These are phyloP conservation scores for Poecilia velifera DNA, from an alignment of 2,797 vertebrate species.

Conservation along the genomic window DNA sequence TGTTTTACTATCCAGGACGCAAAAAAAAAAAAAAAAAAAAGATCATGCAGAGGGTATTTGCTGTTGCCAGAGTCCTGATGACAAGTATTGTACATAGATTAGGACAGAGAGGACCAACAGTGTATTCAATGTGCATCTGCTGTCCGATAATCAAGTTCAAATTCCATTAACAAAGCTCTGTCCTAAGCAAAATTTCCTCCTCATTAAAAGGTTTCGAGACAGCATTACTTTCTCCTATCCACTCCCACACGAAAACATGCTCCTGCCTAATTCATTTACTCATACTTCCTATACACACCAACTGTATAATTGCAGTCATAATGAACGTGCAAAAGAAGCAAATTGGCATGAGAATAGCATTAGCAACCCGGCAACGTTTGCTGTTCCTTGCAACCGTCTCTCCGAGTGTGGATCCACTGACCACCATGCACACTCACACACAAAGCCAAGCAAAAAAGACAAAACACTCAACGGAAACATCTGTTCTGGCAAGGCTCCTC, in stretches of 20 bases:
- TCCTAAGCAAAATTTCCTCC: constrained; percentile 81
- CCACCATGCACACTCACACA: constrained; percentile 21
- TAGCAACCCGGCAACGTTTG: constrained; percentile 66
- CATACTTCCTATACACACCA: constrained; percentile 80
- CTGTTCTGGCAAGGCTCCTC: constrained; percentile 32
- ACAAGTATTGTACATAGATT: constrained; percentile 59
- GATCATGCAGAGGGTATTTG: constrained; percentile 26
- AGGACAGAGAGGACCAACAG: constrained; percentile 54
- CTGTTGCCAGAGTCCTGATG: constrained; percentile 37
- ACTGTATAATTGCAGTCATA: constrained; percentile 86
- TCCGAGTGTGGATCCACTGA: constrained; percentile 18
- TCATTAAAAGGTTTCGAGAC: constrained; percentile 81
- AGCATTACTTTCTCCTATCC: constrained; percentile 69
- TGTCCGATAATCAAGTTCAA: constrained; percentile 81
- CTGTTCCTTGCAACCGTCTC: constrained; percentile 44
- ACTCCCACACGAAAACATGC: constrained; percentile 74
- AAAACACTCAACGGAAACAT: constrained; percentile 22
- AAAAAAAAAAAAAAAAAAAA: constrained; percentile 2
- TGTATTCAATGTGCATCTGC: constrained; percentile 53
- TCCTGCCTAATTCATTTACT: constrained; percentile 83
- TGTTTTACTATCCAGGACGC: constrained; percentile 37
- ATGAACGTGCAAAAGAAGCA: constrained; percentile 85
- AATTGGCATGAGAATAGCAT: constrained; percentile 87
- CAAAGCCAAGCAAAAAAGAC: constrained; percentile 14
- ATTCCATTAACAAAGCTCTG: constrained; percentile 78